A percentile compares a stretch with the other conserved stretches of the same genome.
These are phyloP conservation scores for Temnothorax longispinosus DNA, from an alignment of 1,140 invertebrate species.

Conservation along the genomic window DNA sequence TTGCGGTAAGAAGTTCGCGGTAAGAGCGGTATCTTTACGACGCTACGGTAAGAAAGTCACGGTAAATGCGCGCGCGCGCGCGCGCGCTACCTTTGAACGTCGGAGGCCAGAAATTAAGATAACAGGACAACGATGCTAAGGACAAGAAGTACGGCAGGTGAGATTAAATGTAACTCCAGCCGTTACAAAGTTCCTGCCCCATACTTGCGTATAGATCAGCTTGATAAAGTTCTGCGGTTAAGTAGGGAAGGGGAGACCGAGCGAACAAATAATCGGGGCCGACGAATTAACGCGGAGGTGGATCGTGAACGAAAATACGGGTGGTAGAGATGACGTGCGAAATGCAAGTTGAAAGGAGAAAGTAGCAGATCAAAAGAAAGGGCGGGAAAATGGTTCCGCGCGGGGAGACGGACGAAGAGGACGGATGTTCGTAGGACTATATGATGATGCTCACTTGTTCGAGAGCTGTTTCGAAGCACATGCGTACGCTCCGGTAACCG, in stretches of 20 bases:
- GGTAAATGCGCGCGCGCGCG: background rate
- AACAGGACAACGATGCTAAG: background rate
- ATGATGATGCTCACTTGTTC: conserved; percentile 78
- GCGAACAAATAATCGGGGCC: conserved; percentile 17
- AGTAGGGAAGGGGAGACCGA: background rate
- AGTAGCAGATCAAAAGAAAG: background rate
- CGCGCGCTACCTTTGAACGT: background rate
- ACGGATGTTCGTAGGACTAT: conserved; percentile 36
- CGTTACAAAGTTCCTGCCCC: conserved; percentile 29
- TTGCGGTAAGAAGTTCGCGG: conserved; percentile 27
- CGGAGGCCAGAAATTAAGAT: conserved; percentile 47
- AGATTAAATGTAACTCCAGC: conserved; percentile 45
- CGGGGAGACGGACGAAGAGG: background rate
- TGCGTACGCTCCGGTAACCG: conserved; percentile 78
- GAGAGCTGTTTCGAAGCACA: conserved; percentile 80
- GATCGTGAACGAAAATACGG: background rate
- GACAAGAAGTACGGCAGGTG: conserved; percentile 18
- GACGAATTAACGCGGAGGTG: background rate
- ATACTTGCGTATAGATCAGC: background rate
- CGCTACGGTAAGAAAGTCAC: conserved; percentile 34
- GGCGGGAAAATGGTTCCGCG: conserved; percentile 42
- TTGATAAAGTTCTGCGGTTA: conserved; percentile 30
- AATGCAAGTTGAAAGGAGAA: background rate
- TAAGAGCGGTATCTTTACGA: conserved; percentile 45
- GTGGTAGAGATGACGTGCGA: background rate